Conservation (phyloP, 2,888 invertebrate species). For the Auanema sp. region DNA sequence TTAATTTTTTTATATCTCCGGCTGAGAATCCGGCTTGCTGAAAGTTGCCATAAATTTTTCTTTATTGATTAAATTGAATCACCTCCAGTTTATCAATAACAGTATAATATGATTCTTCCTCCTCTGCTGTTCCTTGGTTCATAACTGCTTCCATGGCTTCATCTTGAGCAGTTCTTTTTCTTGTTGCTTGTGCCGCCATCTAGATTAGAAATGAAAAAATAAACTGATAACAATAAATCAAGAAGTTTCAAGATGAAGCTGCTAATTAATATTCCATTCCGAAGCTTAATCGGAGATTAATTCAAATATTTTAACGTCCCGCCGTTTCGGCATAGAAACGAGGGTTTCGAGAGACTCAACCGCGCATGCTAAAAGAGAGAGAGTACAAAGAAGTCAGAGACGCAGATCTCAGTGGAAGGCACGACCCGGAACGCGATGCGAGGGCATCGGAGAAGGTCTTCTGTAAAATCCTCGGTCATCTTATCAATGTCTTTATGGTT, state of each 20-base stretch:
- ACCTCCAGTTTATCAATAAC: slow-evolving; percentile 47
- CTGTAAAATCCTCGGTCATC: not conserved
- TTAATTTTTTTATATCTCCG: slow-evolving; percentile 84
- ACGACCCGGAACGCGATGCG: not conserved
- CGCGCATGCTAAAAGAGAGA: not conserved
- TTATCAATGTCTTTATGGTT: not conserved
- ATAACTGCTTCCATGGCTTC: slow-evolving; percentile 17
- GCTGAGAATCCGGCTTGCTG: slow-evolving; percentile 52
- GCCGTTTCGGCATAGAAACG: not conserved
- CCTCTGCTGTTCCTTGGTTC: slow-evolving; percentile 23
- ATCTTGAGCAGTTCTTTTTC: slow-evolving; percentile 28
- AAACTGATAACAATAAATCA: not conserved
- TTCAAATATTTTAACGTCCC: not conserved
- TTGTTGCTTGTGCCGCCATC: slow-evolving; percentile 35
- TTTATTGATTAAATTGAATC: slow-evolving; percentile 1
- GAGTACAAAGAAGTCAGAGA: not conserved
- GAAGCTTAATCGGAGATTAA: not conserved
- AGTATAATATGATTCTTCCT: slow-evolving; percentile 36
- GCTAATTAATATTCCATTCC: not conserved
- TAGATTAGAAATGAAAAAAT: slow-evolving; percentile 6
- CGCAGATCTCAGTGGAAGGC: slow-evolving; percentile 5
- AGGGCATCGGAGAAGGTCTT: not conserved
- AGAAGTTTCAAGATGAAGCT: not conserved
- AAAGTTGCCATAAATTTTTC: slow-evolving; percentile 13
- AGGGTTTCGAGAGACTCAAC: slow-evolving; percentile 2